Evolutionary conservation across 2,888 invertebrate genomes (phyloP), one percentile per base, ranked within the genome.

Genomic region (Hemistola chrysoprasaria): DNA sequence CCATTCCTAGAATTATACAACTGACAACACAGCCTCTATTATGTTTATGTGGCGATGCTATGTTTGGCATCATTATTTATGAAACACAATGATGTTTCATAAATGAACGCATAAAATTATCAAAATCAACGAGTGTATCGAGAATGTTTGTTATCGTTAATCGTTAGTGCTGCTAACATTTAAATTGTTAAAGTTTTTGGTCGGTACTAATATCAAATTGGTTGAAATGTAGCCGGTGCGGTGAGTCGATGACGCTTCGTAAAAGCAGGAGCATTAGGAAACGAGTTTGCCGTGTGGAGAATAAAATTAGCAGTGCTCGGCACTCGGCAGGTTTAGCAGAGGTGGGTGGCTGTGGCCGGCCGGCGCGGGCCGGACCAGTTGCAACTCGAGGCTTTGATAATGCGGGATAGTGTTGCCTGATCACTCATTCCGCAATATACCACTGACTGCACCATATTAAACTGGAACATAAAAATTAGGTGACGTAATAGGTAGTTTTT

Each of bases 211-310:
- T 45, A 39, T 43, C 29, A 48, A 50, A 45, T 43, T 37, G 38
- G 47, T 38, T 50, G 34, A 31, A 33, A 16, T 8, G 34, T 35
- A 37, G 16, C 31, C 35, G 27, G 20, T 25, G 36, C 20, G 30
- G 37, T 35, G 26, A 41, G 46, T 25, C 53, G 57, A 59, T 62
- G 65, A 61, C 16, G 16, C 16, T 16, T 3, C 57, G 62, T 60
- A 59, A 60, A 59, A 56, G 60, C 59, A 53, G 58, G 57, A 56
- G 60, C 56, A 65, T 73, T 78, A 68, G 68, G 66, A 75, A 81
- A 80, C 84, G 57, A 67, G 83, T 83, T 81, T 79, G 65, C 58
- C 48, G 53, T 61, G 71, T 73, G 76, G 65, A 73, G 78, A 77
- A 78, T 77, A 78, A 81, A 80, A 79, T 80, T 70, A 72, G 71